These are phyloP conservation scores for Nasonia vitripennis DNA, from an alignment of 1,140 invertebrate genomes.

Conservation along the genomic window DNA sequence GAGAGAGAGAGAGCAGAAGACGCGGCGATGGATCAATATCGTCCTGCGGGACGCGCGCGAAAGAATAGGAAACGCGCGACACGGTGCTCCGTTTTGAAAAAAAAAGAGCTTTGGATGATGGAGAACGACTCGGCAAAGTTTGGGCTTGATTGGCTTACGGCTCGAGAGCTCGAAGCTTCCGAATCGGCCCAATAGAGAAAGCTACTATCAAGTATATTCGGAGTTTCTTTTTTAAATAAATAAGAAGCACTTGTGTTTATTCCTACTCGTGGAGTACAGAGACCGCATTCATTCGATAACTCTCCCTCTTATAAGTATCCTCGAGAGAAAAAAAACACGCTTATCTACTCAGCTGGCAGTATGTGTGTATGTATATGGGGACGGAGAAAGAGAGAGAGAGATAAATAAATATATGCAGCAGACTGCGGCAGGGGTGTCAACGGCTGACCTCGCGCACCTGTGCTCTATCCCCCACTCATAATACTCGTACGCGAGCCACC, in stretches of 20 bases:
- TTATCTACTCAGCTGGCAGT: background rate
- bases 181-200: too few relatives aligned
- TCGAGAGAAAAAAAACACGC: background rate
- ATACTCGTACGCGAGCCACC: background rate
- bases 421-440: background rate
- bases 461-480: background rate
- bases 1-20: background rate
- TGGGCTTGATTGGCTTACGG: too few relatives aligned
- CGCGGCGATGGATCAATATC: constrained; percentile 30
- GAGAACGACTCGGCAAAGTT: too few relatives aligned
- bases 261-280: too few relatives aligned
- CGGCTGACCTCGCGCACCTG: constrained; percentile 35
- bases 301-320: background rate
- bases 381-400: background rate
- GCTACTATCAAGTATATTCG: too few relatives aligned
- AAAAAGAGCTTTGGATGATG: too few relatives aligned
- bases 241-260: too few relatives aligned
- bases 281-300: background rate
- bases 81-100: too few relatives aligned
- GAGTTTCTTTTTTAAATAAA: too few relatives aligned
- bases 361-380: background rate
- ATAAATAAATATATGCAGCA: background rate
- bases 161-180: too few relatives aligned
- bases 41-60: constrained; percentile 7
- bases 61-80: background rate